A percentile compares a stretch with the other conserved stretches of the same genome.
Conservation (phyloP, 92 coral and sea anemone genomes). For the Zoanthus sociatus region DNA sequence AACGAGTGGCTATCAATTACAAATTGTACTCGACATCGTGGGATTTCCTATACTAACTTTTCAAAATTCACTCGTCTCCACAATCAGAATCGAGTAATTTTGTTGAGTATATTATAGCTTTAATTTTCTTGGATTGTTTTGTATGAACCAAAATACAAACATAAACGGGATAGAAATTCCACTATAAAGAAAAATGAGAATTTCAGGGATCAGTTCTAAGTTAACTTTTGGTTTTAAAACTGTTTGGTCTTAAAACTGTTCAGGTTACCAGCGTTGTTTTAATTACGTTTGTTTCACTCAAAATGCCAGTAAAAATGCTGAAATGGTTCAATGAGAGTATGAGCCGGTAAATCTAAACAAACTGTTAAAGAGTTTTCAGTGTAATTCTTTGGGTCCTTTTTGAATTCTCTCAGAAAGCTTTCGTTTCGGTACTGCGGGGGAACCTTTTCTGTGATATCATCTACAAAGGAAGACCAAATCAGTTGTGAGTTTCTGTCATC, state of each 20-base stretch:
- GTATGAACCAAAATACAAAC: no score
- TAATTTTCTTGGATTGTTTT: no score
- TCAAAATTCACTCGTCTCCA: no score
- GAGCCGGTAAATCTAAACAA: slow-evolving; percentile 44
- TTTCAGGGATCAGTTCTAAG: no score
- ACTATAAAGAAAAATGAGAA: no score
- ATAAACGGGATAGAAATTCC: no score
- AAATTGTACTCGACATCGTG: no score
- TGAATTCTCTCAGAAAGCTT: slow-evolving; percentile 32
- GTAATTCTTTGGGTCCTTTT: slow-evolving; percentile 34
- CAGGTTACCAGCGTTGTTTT: neutral
- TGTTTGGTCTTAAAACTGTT: neutral
- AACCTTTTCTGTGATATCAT: neutral
- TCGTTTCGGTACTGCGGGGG: slow-evolving; percentile 28
- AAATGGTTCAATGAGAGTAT: slow-evolving; percentile 46
- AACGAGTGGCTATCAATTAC: no score
- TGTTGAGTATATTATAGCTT: no score
- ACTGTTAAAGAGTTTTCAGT: slow-evolving; percentile 50
- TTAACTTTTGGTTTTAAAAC: neutral
- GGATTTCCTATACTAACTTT: no score
- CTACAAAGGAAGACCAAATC: slow-evolving; percentile 56
- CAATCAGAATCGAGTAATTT: no score
- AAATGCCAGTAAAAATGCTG: slow-evolving; percentile 35
- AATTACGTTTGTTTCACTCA: slow-evolving; percentile 3
- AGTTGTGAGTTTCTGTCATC: slow-evolving; percentile 39